Percentiles rank a stretch among this genome's conserved stretches.
phyloP scores from a whole-genome alignment of 2,888 invertebrate genomes.

The Torymus auratus region DNA sequence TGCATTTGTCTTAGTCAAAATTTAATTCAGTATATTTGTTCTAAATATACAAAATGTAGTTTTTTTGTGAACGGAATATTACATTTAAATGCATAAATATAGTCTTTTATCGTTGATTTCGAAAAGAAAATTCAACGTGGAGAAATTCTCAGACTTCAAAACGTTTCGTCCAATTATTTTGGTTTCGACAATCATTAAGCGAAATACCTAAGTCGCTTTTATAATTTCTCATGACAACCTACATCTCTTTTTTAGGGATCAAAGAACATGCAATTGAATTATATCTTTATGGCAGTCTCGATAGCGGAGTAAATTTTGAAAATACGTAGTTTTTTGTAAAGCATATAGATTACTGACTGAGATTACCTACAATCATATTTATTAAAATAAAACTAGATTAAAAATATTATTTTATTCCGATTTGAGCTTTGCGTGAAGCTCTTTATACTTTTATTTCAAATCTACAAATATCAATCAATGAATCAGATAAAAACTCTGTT shows the following conservation, averaged over 20 bases:
- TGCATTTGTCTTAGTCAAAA: background rate
- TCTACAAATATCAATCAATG: too few species aligned
- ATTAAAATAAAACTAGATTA: background rate
- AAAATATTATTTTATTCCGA: too few species aligned
- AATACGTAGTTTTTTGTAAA: too few species aligned
- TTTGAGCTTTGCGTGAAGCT: too few species aligned
- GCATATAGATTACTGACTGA: too few species aligned
- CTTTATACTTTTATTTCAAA: too few species aligned
- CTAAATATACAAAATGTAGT: background rate
- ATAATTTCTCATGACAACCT: conserved; percentile 3
- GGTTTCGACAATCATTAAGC: conserved; percentile 3
- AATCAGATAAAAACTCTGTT: too few species aligned
- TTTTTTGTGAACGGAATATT: background rate
- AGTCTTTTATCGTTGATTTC: background rate
- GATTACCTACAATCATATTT: background rate
- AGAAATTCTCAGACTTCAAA: conserved; percentile 1
- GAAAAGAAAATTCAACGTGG: background rate
- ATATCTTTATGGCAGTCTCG: conserved; percentile 21
- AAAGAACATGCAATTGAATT: conserved; percentile 3
- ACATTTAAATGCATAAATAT: background rate
- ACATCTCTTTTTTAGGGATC: background rate
- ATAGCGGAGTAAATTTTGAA: background rate
- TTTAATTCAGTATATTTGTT: background rate
- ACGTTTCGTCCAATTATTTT: background rate
- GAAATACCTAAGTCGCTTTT: background rate